These are phyloP conservation scores for Anthopleura sola DNA, from an alignment of 64 coral and sea anemone genomes.

Conservation along the genomic window DNA sequence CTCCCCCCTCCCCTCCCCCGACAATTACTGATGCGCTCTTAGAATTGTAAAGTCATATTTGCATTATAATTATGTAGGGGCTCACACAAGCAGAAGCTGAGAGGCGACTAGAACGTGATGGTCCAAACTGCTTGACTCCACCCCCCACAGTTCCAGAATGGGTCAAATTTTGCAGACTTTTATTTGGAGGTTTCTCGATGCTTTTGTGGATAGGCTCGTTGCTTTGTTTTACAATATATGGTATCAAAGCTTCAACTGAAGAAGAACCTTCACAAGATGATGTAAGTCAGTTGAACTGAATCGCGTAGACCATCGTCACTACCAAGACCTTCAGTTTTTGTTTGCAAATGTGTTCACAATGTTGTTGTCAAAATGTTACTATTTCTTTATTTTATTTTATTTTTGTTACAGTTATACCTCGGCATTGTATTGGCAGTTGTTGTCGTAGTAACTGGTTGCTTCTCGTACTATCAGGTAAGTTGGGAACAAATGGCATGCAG, in stretches of 20 bases:
- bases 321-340: too few species aligned
- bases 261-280: conserved; percentile 92
- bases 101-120: conserved; percentile 68
- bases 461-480: conserved; percentile 96
- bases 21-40: too few species aligned
- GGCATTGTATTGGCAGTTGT: conserved; percentile 76
- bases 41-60: too few species aligned
- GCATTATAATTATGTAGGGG: conserved; percentile 43
- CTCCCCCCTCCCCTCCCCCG: not conserved
- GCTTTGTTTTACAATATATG: conserved; percentile 73
- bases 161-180: conserved; percentile 89
- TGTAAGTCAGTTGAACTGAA: conserved; percentile 36
- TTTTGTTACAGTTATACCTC: conserved; percentile 74
- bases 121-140: conserved; percentile 85
- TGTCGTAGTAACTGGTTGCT: conserved; percentile 88
- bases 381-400: not conserved
- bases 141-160: conserved; percentile 94
- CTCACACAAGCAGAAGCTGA: conserved; percentile 67
- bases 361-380: not conserved
- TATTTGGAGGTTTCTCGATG: conserved; percentile 94
- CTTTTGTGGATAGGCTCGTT: conserved; percentile 88
- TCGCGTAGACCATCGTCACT: too few species aligned
- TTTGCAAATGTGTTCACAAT: too few species aligned
- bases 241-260: conserved; percentile 48
- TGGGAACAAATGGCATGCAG: too few species aligned